These are phyloP conservation scores for Dinoponera quadriceps DNA, from an alignment of 1,140 invertebrate genomes.

Conservation along the genomic window DNA sequence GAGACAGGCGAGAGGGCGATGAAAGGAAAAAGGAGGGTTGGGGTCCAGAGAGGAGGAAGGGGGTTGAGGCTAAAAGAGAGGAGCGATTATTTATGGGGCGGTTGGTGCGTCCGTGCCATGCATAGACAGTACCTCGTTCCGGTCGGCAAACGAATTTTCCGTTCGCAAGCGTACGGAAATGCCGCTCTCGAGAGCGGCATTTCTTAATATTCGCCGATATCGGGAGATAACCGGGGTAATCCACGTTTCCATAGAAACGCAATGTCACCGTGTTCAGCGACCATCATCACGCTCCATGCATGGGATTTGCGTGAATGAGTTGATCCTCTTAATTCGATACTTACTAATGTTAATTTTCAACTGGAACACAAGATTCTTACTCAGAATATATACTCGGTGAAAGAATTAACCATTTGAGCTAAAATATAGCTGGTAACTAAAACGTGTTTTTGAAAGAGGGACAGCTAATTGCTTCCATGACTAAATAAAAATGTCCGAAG, in stretches of 20 bases:
- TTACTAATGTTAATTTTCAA: background rate
- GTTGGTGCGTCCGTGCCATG: conserved; percentile 82
- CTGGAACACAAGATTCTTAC: no score
- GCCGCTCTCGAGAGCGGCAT: conserved; percentile 78
- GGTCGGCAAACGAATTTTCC: conserved; percentile 76
- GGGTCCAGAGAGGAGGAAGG: conserved; percentile 10
- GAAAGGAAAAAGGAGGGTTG: conserved; percentile 72
- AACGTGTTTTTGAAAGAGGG: no score
- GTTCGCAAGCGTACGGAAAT: conserved; percentile 81
- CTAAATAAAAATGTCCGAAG: no score
- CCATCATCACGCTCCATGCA: background rate
- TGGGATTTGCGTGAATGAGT: no score
- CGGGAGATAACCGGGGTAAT: conserved; percentile 70
- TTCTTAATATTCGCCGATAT: conserved; percentile 84
- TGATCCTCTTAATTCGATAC: background rate
- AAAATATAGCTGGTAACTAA: no score
- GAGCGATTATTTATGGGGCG: conserved; percentile 82
- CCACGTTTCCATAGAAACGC: conserved; percentile 81
- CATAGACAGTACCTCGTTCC: conserved; percentile 83
- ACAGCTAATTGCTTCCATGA: no score
- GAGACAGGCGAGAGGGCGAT: conserved; percentile 62
- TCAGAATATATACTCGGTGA: no score
- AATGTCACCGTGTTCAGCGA: conserved; percentile 43
- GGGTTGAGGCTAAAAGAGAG: conserved; percentile 33
- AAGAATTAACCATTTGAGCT: no score